phyloP scores from a whole-genome alignment of 2,888 invertebrate genomes.

The Trachelus tabidus region DNA sequence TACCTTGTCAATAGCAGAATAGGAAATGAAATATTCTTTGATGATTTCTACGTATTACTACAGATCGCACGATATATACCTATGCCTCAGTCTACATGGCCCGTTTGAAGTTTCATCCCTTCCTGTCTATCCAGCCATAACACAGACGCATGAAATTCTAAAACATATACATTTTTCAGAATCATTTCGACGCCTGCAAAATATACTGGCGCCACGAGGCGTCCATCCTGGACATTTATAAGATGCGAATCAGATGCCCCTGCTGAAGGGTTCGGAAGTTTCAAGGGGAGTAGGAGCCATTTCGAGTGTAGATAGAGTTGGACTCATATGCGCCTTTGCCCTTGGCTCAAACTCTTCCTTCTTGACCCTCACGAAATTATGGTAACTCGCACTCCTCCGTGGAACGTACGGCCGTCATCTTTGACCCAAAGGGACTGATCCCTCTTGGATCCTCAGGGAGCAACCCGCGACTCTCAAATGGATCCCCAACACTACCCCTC shows the following conservation, averaged over 20 bases:
- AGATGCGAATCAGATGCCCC: background rate
- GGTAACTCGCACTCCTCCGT: background rate
- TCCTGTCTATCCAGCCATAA: background rate
- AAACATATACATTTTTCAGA: background rate
- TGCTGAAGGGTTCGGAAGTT: background rate
- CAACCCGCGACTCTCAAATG: background rate
- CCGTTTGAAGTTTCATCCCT: background rate
- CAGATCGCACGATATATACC: background rate
- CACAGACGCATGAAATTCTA: background rate
- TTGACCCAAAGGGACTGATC: background rate
- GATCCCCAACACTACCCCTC: background rate
- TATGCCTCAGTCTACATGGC: background rate
- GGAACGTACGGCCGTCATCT: background rate
- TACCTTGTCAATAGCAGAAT: constrained; percentile 17
- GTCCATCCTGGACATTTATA: background rate
- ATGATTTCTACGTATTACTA: background rate
- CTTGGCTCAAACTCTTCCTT: background rate
- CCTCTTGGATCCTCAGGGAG: background rate
- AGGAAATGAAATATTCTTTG: background rate
- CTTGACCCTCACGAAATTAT: background rate
- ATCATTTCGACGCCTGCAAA: background rate
- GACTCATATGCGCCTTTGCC: background rate
- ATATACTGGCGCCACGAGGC: background rate
- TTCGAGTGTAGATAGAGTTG: background rate
- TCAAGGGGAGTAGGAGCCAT: background rate